phyloP scores from a whole-genome alignment of 2,797 vertebrate species.

The Acrossocheilus fasciatus region DNA sequence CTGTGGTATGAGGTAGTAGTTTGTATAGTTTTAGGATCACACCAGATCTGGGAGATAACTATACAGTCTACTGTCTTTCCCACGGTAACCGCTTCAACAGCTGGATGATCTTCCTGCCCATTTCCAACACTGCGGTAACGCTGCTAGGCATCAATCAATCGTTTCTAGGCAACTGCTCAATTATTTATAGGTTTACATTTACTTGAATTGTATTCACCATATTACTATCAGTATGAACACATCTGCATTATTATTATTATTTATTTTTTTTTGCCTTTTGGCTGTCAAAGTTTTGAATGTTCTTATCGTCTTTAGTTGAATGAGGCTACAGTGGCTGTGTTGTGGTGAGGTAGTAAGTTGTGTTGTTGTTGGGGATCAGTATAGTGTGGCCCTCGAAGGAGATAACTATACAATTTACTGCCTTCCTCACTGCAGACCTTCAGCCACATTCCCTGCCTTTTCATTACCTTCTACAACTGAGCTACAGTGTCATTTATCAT shows the following conservation, averaged over 20 bases:
- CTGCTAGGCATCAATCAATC: conserved; percentile 3
- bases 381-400: conserved; percentile 86
- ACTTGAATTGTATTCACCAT: neutral
- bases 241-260: neutral
- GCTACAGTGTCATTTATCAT: neutral
- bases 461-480: neutral
- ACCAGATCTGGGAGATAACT: conserved; percentile 99
- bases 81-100: conserved; percentile 77
- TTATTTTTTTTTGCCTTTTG: neutral
- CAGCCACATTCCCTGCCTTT: conserved; percentile 39
- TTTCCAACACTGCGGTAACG: conserved; percentile 18
- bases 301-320: neutral
- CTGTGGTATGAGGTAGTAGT: conserved; percentile 99
- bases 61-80: conserved; percentile 99
- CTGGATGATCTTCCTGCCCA: conserved; percentile 45
- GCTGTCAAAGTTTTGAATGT: neutral
- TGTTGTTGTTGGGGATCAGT: conserved; percentile 94
- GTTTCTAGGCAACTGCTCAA: conserved; percentile 37
- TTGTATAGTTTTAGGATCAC: conserved; percentile 99
- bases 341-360: conserved; percentile 98
- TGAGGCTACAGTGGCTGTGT: conserved; percentile 63
- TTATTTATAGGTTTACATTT: conserved; percentile 25
- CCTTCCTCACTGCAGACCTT: conserved; percentile 82
- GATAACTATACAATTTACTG: conserved; percentile 99
- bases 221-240: neutral